Evolutionary conservation across 2,797 vertebrate species (phyloP), one percentile per base, ranked within the genome.

Genomic region (Spinibarbus caldwelli): DNA sequence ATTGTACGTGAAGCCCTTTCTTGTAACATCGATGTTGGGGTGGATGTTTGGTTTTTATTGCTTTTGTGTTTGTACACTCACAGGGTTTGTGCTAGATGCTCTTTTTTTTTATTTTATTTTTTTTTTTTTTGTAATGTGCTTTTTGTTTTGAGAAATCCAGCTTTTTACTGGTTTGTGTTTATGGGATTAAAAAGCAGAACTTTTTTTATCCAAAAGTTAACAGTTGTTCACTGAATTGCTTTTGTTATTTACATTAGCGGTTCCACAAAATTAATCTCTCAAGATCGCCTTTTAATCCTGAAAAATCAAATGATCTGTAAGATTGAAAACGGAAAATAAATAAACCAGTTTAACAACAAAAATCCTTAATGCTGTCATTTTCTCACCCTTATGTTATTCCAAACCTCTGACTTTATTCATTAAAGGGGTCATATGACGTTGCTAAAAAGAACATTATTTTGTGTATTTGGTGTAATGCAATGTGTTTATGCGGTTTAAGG

Each of bases 311-410:
- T 68, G 26, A 72, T 82, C 67, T 45, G 36, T 45, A 82, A 23
- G 11, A 41, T 23, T 41, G 52, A 72, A 72, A 45, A 72, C 11
- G 9, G 17, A 4, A 64, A 47, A 34, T 75, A 41, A 83, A 83
- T 83, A 83, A 83, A 83, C 72, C 71, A 83, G 71, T 76, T 49
- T 52, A 14, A 66, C 71, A 75, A 38, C 15, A 14, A 21, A 64
- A 23, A 17, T 78, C n/a, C 38, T 64, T 23, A 2, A 5, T 64
- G 29, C 14, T 45, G 10, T 38, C 6, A 5, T 76, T 71, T 26
- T 8, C 12, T 71, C 3, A 15, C 6, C 19, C 6, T 47, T 4
- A 17, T 75, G 19, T 19, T 73, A 26, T 23, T 52, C 17, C 29
- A 7, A 31, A 49, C 43, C 21, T 43, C 10, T 36, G 26, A 73